Evolutionary conservation across 92 coral and sea anemone species (phyloP).

Genomic region (Nematostella vectensis): DNA sequence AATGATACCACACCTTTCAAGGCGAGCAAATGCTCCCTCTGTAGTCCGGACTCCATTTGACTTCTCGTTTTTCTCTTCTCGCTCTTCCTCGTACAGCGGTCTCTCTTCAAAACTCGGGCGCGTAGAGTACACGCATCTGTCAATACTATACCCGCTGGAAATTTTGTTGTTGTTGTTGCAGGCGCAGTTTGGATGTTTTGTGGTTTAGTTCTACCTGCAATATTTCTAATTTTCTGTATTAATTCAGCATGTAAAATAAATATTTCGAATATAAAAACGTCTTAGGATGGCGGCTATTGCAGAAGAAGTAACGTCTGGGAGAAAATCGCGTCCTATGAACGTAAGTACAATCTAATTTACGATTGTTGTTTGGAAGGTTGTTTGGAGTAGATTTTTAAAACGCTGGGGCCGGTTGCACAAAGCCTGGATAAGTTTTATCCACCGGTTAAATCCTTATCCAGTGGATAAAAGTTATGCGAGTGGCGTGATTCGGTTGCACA

Average conservation of each 20-base stretch:
- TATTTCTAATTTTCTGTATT: too few relatives aligned
- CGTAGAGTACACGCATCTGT: background rate
- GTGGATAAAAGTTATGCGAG: too few relatives aligned
- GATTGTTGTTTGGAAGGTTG: background rate
- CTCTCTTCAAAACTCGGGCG: background rate
- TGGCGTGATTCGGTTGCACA: too few relatives aligned
- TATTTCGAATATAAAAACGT: too few relatives aligned
- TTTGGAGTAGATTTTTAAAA: background rate
- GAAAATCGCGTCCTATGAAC: constrained; percentile 32
- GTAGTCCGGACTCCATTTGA: constrained; percentile 67
- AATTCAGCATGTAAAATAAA: too few relatives aligned
- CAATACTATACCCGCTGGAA: constrained; percentile 24
- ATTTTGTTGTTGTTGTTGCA: background rate
- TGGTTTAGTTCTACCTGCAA: too few relatives aligned
- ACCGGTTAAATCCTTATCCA: background rate
- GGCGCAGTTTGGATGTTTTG: background rate
- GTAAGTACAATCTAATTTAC: too few relatives aligned
- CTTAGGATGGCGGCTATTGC: constrained; percentile 5
- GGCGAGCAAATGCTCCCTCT: constrained; percentile 84
- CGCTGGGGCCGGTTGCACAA: background rate
- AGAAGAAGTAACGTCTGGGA: constrained; percentile 8
- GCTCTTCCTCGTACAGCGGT: constrained; percentile 47
- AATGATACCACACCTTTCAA: too few relatives aligned
- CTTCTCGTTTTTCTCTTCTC: too few relatives aligned
- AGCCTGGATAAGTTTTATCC: background rate